Evolutionary conservation across 2,888 invertebrate species (phyloP).

Genomic region (Cactoblastis cactorum): DNA sequence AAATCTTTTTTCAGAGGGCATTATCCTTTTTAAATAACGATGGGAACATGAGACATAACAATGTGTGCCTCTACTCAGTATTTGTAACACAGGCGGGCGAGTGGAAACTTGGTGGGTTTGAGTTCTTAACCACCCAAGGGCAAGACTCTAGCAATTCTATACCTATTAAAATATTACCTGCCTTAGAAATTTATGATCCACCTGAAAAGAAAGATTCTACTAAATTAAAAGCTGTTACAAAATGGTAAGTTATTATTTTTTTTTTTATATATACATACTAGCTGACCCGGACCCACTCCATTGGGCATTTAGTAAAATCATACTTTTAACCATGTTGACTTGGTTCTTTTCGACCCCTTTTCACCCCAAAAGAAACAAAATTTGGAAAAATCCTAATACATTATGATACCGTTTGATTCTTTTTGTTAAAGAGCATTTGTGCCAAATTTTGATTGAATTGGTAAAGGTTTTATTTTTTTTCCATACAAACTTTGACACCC

Average conservation of each 20-base stretch:
- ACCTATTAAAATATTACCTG: constrained; percentile 84
- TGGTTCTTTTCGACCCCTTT: too few relatives aligned
- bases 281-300: too few relatives aligned
- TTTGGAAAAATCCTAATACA: too few relatives aligned
- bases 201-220: constrained; percentile 89
- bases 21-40: constrained; percentile 98
- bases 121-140: constrained; percentile 84
- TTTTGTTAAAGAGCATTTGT: too few relatives aligned
- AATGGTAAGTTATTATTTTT: constrained; percentile 84
- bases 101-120: constrained; percentile 98
- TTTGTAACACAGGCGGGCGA: constrained; percentile 98
- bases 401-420: too few relatives aligned
- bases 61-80: constrained; percentile 96
- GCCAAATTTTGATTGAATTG: too few relatives aligned
- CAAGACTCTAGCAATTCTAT: constrained; percentile 80
- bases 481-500: too few relatives aligned
- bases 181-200: constrained; percentile 91
- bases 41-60: constrained; percentile 96
- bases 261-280: not conserved
- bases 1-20: constrained; percentile 87
- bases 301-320: too few relatives aligned
- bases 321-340: too few relatives aligned
- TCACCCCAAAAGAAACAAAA: too few relatives aligned
- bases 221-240: constrained; percentile 85
- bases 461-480: too few relatives aligned